Conservation (phyloP, 2,888 invertebrate genomes). For the Cheilosia impressa region DNA sequence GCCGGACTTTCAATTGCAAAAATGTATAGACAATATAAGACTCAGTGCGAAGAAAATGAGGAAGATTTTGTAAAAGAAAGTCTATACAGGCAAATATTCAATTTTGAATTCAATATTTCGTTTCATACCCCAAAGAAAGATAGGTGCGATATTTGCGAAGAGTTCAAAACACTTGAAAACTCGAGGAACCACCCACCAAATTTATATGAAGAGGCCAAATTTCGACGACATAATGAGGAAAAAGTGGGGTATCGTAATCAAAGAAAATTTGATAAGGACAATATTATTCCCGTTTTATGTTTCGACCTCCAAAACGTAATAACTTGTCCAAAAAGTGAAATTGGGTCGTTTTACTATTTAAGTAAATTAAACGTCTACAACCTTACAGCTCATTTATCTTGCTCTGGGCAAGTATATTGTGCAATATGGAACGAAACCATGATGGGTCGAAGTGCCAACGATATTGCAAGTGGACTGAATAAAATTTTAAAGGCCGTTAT, state of each 20-base stretch:
- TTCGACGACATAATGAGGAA: neutral
- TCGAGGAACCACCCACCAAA: neutral
- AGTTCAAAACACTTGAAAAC: neutral
- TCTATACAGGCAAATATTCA: slow-evolving; percentile 12
- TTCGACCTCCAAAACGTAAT: neutral
- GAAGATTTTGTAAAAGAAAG: neutral
- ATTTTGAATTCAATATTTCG: neutral
- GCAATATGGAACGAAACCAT: neutral
- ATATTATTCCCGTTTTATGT: slow-evolving; percentile 5
- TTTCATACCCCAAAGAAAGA: slow-evolving; percentile 1
- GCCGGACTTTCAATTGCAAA: no score
- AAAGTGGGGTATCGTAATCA: neutral
- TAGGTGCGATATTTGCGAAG: slow-evolving; percentile 2
- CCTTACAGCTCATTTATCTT: neutral
- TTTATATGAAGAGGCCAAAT: slow-evolving; percentile 4
- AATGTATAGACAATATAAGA: no score
- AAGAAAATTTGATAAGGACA: slow-evolving; percentile 17
- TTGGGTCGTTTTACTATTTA: no score
- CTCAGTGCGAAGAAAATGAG: no score
- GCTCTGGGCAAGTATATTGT: slow-evolving; percentile 23
- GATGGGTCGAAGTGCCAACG: slow-evolving; percentile 5
- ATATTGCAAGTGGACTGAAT: slow-evolving; percentile 2
- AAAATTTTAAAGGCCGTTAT: slow-evolving; percentile 6
- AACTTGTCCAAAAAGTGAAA: no score
- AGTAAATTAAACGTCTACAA: no score